Percentiles rank a stretch among this genome's conserved stretches.
These are phyloP conservation scores for Pheosia tremula DNA, from an alignment of 2,888 invertebrate genomes.

Conservation along the genomic window DNA sequence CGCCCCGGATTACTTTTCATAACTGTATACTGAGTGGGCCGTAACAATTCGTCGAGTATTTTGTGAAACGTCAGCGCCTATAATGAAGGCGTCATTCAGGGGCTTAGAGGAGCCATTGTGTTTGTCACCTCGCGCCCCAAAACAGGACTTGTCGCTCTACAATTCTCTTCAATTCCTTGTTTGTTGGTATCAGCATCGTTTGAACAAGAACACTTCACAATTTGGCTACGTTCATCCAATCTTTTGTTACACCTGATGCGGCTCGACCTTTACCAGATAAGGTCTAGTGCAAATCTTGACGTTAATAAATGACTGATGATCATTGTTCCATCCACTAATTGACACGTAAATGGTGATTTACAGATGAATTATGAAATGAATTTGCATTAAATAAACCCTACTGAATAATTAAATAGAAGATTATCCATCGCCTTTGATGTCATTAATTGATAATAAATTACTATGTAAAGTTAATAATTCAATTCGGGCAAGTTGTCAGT, in stretches of 20 bases:
- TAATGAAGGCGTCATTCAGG: conserved; percentile 75
- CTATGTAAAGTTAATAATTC: conserved; percentile 13
- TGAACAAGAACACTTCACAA: conserved; percentile 36
- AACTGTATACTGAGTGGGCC: conserved; percentile 36
- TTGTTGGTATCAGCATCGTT: conserved; percentile 35
- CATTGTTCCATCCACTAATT: conserved; percentile 41
- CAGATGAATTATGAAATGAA: conserved; percentile 49
- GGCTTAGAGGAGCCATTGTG: conserved; percentile 64
- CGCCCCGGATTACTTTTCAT: conserved; percentile 44
- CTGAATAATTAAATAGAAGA: conserved; percentile 44
- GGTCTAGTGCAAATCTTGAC: conserved; percentile 50
- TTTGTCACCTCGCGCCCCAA: conserved; percentile 44
- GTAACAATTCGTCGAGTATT: conserved; percentile 64
- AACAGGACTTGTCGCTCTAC: conserved; percentile 52
- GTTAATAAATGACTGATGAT: conserved; percentile 57
- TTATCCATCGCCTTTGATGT: conserved; percentile 24
- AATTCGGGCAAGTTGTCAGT: conserved; percentile 1
- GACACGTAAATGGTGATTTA: conserved; percentile 17
- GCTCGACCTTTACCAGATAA: conserved; percentile 11
- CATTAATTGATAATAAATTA: conserved; percentile 11
- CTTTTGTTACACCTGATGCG: conserved; percentile 48
- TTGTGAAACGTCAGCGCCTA: conserved; percentile 65
- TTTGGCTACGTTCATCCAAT: conserved; percentile 45
- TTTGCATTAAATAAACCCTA: conserved; percentile 53
- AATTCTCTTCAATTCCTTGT: conserved; percentile 37